phyloP scores from a whole-genome alignment of 2,113 vertebrate genomes.

The Pterocles gutturalis region DNA sequence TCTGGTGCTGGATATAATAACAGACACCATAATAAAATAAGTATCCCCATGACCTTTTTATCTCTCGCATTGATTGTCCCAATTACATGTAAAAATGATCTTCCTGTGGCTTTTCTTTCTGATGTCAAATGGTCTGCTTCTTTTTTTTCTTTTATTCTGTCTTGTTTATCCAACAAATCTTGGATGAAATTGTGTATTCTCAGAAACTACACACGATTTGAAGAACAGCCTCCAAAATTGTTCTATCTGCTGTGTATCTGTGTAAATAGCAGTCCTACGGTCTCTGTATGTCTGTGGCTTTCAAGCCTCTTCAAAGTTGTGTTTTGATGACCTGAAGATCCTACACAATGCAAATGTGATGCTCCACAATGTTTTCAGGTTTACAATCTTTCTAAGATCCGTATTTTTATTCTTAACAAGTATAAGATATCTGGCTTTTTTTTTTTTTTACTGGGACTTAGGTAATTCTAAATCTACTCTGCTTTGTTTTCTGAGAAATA shows the following conservation, averaged over 20 bases:
- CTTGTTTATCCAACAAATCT: background rate
- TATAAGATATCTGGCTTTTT: background rate
- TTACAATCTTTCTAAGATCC: background rate
- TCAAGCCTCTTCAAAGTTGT: background rate
- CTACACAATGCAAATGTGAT: background rate
- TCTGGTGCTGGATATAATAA: background rate
- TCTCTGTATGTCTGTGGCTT: background rate
- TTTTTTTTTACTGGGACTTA: background rate
- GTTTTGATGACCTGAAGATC: background rate
- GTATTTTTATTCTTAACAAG: background rate
- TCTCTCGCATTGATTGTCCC: background rate
- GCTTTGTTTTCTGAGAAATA: background rate
- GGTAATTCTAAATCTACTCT: background rate
- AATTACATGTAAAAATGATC: background rate
- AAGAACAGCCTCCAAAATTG: background rate
- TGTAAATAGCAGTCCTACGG: background rate
- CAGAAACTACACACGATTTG: background rate
- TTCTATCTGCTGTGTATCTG: background rate
- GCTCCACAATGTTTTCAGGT: background rate
- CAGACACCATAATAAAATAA: background rate
- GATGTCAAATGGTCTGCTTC: background rate
- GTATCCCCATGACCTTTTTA: background rate
- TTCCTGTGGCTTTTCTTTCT: background rate
- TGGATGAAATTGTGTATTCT: background rate
- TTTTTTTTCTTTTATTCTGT: background rate